Conservation (phyloP, 2,888 invertebrate species). For the Tinea trinotella region DNA sequence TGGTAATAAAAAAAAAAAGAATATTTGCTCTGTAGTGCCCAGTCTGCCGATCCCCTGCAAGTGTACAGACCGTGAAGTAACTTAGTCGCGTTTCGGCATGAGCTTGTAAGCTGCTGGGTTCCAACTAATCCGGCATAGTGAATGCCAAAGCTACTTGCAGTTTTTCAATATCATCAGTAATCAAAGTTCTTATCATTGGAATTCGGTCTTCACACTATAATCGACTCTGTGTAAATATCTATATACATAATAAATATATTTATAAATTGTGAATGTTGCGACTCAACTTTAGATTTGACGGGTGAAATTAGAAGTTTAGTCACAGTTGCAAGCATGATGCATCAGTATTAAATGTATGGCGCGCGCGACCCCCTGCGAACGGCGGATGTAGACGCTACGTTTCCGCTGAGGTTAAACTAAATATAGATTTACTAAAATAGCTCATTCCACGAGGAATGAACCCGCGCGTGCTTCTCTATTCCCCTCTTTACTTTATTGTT, state of each 20-base stretch:
- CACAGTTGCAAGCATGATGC: neutral
- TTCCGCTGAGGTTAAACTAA: constrained; percentile 32
- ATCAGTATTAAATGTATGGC: neutral
- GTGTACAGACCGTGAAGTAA: too few relatives aligned
- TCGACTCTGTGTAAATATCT: neutral
- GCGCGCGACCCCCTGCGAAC: constrained; percentile 42
- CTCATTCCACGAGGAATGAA: constrained; percentile 22
- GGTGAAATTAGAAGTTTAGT: neutral
- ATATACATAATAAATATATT: neutral
- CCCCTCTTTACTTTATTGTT: constrained; percentile 18
- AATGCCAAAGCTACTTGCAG: too few relatives aligned
- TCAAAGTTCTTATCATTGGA: too few relatives aligned
- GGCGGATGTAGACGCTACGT: constrained; percentile 35
- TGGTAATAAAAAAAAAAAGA: too few relatives aligned
- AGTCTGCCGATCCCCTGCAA: too few relatives aligned
- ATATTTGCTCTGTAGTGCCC: too few relatives aligned
- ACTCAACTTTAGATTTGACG: neutral
- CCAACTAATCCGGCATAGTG: too few relatives aligned
- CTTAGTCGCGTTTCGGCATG: too few relatives aligned
- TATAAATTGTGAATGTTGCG: too few relatives aligned
- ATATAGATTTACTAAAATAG: constrained; percentile 39
- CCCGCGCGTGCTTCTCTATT: constrained; percentile 17
- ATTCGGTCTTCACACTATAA: too few relatives aligned
- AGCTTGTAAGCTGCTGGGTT: too few relatives aligned
- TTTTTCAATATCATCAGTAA: too few relatives aligned